These are phyloP conservation scores for Eristalis tenax DNA, from an alignment of 2,888 invertebrate species.

Conservation along the genomic window DNA sequence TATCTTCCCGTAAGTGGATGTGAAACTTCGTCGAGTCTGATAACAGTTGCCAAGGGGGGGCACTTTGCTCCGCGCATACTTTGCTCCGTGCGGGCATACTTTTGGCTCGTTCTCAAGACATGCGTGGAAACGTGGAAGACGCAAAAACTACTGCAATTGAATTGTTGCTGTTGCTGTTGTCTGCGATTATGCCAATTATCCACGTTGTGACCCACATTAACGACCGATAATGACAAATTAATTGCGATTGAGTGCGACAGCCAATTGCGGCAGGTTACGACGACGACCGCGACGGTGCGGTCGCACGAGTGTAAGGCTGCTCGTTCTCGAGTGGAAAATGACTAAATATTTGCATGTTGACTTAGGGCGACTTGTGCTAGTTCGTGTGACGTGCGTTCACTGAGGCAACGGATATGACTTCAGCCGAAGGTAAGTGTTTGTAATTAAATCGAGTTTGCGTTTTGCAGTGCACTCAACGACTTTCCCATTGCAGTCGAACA, in stretches of 20 bases:
- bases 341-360: background rate
- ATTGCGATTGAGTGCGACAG: background rate
- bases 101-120: background rate
- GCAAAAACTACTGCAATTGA: background rate
- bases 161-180: background rate
- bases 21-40: background rate
- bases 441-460: too few relatives aligned
- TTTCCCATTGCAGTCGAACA: too few relatives aligned
- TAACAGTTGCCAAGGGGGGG: background rate
- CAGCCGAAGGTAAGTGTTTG: background rate
- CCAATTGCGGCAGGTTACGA: background rate
- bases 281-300: background rate
- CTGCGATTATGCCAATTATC: background rate
- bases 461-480: too few relatives aligned
- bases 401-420: background rate
- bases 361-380: background rate
- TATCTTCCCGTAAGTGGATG: background rate
- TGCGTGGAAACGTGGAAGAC: background rate
- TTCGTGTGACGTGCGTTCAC: background rate
- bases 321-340: background rate
- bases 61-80: background rate
- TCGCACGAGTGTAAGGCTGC: background rate
- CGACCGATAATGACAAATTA: slow-evolving; percentile 27
- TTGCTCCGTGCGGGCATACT: background rate
- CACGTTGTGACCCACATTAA: background rate